Evolutionary conservation across 1,140 invertebrate genomes (phyloP).

Genomic region (Adelges cooleyi): DNA sequence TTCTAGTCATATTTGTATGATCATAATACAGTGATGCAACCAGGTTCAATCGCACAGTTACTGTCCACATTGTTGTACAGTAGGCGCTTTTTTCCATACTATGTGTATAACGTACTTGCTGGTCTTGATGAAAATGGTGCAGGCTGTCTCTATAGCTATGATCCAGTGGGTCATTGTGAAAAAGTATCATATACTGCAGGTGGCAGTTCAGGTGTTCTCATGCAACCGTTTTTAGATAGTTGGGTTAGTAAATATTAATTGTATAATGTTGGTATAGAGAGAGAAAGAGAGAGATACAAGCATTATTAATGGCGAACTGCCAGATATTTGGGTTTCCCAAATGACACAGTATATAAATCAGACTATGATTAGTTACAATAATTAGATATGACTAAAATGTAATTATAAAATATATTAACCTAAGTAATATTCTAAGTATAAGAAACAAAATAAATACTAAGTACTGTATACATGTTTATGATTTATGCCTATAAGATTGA

Average conservation of each 20-base stretch:
- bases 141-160: conserved; percentile 89
- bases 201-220: conserved; percentile 66
- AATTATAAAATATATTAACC: too few species aligned
- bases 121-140: conserved; percentile 80
- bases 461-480: too few species aligned
- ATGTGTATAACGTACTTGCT: conserved; percentile 88
- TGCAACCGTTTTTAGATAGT: conserved; percentile 80
- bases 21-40: conserved; percentile 87
- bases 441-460: too few species aligned
- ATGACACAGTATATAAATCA: too few species aligned
- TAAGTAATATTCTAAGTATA: too few species aligned
- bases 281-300: too few species aligned
- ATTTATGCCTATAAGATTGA: too few species aligned
- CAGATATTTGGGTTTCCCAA: too few species aligned
- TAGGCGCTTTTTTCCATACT: conserved; percentile 97
- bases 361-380: too few species aligned
- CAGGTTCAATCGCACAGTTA: conserved; percentile 86
- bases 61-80: conserved; percentile 92
- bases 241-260: conserved; percentile 53
- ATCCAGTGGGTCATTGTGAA: conserved; percentile 92
- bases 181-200: conserved; percentile 63
- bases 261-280: too few species aligned
- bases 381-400: too few species aligned
- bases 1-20: conserved; percentile 87
- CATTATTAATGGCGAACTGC: too few species aligned